phyloP scores from a whole-genome alignment of 1,140 invertebrate genomes.

The Drosophila orena region DNA sequence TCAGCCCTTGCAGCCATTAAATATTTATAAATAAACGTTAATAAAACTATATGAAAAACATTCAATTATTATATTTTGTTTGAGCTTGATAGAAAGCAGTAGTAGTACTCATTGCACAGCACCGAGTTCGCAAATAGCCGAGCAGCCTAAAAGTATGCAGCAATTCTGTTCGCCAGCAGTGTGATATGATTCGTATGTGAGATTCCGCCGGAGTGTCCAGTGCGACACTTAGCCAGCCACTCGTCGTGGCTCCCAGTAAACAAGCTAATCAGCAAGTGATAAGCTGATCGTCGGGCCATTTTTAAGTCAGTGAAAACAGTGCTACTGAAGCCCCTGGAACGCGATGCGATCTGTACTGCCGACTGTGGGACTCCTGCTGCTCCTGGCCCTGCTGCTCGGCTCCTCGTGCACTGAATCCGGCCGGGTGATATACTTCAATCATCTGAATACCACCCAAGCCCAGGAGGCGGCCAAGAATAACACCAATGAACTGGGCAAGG shows the following conservation, averaged over 20 bases:
- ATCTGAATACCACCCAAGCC: conserved; percentile 14
- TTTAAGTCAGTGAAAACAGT: neutral
- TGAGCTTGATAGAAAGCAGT: too few relatives aligned
- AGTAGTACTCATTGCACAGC: too few relatives aligned
- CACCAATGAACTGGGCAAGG: conserved; percentile 31
- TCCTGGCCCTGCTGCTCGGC: conserved; percentile 6
- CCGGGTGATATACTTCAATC: conserved; percentile 67
- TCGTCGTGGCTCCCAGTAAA: conserved; percentile 17
- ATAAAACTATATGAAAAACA: too few relatives aligned
- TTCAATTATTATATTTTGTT: too few relatives aligned
- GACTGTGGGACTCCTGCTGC: neutral
- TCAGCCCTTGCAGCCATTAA: conserved; percentile 37
- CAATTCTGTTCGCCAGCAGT: neutral
- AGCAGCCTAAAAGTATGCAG: conserved; percentile 25
- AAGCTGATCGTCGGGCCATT: conserved; percentile 25
- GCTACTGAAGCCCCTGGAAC: conserved; percentile 16
- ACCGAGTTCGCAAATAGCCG: neutral
- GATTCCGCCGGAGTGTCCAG: conserved; percentile 8
- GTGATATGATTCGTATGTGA: neutral
- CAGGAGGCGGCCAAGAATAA: neutral
- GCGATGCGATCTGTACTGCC: conserved; percentile 30
- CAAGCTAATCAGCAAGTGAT: conserved; percentile 33
- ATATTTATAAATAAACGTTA: too few relatives aligned
- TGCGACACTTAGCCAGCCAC: neutral
- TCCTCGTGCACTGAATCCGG: conserved; percentile 11